A percentile compares a stretch with the other conserved stretches of the same genome.
Evolutionary conservation across 2,888 invertebrate species (phyloP).

Genomic region (Achlya flavicornis): DNA sequence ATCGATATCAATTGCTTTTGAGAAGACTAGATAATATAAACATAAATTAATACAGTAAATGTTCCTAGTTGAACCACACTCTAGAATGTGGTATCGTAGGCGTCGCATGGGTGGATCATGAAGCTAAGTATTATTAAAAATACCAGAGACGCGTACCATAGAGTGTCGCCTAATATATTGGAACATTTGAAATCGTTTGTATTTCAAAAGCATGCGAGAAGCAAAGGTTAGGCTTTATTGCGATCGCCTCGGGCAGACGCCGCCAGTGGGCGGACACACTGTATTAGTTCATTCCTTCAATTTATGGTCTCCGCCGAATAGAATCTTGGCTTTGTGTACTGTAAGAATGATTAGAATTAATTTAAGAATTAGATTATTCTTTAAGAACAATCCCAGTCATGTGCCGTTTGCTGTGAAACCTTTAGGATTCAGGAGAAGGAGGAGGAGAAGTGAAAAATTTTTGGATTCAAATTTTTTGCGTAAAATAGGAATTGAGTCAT

Average conservation of each 20-base stretch:
- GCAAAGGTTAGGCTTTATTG: slow-evolving; percentile 34
- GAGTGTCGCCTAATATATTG: background rate
- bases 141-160: background rate
- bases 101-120: slow-evolving; percentile 31
- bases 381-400: too few relatives aligned
- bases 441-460: too few relatives aligned
- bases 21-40: background rate
- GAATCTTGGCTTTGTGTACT: slow-evolving; percentile 29
- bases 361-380: too few relatives aligned
- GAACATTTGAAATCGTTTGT: slow-evolving; percentile 6
- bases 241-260: slow-evolving; percentile 45
- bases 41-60: background rate
- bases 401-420: too few relatives aligned
- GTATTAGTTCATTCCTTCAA: slow-evolving; percentile 64
- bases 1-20: slow-evolving; percentile 17
- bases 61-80: background rate
- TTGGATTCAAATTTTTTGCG: too few relatives aligned
- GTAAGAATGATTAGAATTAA: too few relatives aligned
- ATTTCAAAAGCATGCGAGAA: slow-evolving; percentile 32
- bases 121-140: background rate
- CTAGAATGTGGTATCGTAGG: slow-evolving; percentile 33
- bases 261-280: slow-evolving; percentile 57
- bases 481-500: too few relatives aligned
- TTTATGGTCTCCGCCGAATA: slow-evolving; percentile 49
- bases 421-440: too few relatives aligned